Evolutionary conservation across 2,888 invertebrate species (phyloP).

Genomic region (Vesta saturnalis): DNA sequence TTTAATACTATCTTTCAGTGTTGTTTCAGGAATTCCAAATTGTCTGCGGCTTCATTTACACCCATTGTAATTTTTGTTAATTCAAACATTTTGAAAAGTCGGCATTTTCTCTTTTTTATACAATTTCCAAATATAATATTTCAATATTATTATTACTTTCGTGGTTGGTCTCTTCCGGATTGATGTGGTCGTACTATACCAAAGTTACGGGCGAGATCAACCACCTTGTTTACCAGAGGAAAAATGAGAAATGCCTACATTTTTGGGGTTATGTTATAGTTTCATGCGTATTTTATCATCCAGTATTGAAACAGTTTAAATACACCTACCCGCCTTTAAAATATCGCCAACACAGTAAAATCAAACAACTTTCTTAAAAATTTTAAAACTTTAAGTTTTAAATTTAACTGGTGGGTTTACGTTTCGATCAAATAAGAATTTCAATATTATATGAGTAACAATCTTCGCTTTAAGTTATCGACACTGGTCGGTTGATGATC

Average conservation of each 20-base stretch:
- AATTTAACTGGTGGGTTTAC: not conserved
- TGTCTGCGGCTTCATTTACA: not conserved
- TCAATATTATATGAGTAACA: not conserved
- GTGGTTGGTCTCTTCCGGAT: not conserved
- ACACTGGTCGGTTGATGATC: not conserved
- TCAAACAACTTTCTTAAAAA: not conserved
- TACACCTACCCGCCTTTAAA: not conserved
- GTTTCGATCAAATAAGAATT: not conserved
- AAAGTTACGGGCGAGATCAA: not conserved
- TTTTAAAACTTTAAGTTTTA: not conserved
- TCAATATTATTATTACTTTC: not conserved
- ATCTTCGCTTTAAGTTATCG: not conserved
- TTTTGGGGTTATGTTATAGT: not conserved
- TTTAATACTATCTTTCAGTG: not conserved
- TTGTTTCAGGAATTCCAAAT: not conserved
- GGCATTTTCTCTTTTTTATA: too few relatives aligned
- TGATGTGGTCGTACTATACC: not conserved
- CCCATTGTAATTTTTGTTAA: too few relatives aligned
- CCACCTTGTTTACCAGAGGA: not conserved
- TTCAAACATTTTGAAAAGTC: too few relatives aligned
- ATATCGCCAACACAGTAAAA: not conserved
- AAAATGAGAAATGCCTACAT: not conserved
- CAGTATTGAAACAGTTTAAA: conserved; percentile 10
- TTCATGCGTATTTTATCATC: not conserved
- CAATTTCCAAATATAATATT: too few relatives aligned